Evolutionary conservation across 1,140 invertebrate species (phyloP).

Genomic region (Hyles vespertilio): DNA sequence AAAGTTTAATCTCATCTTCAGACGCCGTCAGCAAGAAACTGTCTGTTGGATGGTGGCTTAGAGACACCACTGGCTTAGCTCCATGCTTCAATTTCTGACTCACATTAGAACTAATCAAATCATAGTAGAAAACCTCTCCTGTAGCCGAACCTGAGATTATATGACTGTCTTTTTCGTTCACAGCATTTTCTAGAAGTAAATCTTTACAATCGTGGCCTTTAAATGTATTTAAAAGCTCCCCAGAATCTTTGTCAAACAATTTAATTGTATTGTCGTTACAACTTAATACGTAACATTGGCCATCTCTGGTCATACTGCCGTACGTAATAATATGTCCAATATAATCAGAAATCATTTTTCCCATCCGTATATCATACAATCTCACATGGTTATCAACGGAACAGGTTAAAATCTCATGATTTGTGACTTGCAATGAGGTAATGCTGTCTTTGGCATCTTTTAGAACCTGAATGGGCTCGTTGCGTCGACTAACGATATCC

Average conservation of each 20-base stretch:
- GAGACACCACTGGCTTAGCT: slow-evolving; percentile 79
- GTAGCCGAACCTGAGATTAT: slow-evolving; percentile 92
- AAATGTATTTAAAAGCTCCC: slow-evolving; percentile 79
- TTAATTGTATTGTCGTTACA: slow-evolving; percentile 88
- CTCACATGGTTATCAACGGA: slow-evolving; percentile 93
- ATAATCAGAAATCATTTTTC: slow-evolving; percentile 89
- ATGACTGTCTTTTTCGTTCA: slow-evolving; percentile 88
- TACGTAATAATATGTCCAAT: slow-evolving; percentile 88
- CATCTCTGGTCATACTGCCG: slow-evolving; percentile 87
- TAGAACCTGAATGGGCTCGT: slow-evolving; percentile 78
- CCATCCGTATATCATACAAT: slow-evolving; percentile 93
- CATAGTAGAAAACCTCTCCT: slow-evolving; percentile 92
- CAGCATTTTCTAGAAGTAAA: slow-evolving; percentile 90
- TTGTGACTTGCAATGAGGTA: slow-evolving; percentile 88
- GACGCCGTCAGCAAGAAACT: slow-evolving; percentile 81
- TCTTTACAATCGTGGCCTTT: slow-evolving; percentile 86
- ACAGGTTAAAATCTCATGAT: slow-evolving; percentile 93
- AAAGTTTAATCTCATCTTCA: slow-evolving; percentile 81
- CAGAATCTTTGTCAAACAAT: slow-evolving; percentile 88
- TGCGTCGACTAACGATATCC: slow-evolving; percentile 79
- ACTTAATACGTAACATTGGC: slow-evolving; percentile 90
- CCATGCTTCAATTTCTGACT: slow-evolving; percentile 68
- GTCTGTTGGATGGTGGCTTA: slow-evolving; percentile 84
- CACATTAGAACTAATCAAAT: slow-evolving; percentile 85
- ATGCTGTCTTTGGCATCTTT: slow-evolving; percentile 96